These are phyloP conservation scores for Ischnus inquisitorius DNA, from an alignment of 2,888 invertebrate genomes.

Conservation along the genomic window DNA sequence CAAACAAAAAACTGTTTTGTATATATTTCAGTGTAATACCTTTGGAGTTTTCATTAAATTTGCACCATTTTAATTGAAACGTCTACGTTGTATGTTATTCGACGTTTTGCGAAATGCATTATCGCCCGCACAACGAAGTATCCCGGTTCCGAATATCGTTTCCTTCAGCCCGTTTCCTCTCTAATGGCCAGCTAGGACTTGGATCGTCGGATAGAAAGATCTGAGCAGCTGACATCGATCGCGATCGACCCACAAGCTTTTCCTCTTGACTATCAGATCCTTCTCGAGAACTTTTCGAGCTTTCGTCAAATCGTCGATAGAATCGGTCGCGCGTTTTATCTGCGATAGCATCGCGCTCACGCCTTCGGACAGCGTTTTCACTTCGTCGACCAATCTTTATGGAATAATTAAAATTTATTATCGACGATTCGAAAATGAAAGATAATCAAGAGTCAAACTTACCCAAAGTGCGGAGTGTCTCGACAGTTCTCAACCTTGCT, in stretches of 20 bases:
- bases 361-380: slow-evolving; percentile 78
- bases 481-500: slow-evolving; percentile 71
- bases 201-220: slow-evolving; percentile 83
- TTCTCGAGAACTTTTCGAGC: slow-evolving; percentile 81
- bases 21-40: slow-evolving; percentile 78
- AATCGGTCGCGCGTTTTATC: slow-evolving; percentile 81
- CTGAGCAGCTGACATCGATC: slow-evolving; percentile 82
- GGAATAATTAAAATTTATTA: not conserved
- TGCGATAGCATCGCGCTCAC: slow-evolving; percentile 78
- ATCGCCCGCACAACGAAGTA: not conserved
- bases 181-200: slow-evolving; percentile 80
- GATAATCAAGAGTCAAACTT: not conserved
- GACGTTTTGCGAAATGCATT: not conserved
- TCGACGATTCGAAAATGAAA: not conserved
- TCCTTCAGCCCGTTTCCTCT: not conserved
- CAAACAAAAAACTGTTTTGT: slow-evolving; percentile 75
- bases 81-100: slow-evolving; percentile 37
- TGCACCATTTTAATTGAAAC: slow-evolving; percentile 78
- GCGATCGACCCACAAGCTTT: slow-evolving; percentile 83
- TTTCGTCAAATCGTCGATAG: slow-evolving; percentile 77
- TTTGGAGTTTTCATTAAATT: slow-evolving; percentile 81
- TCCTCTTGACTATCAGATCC: slow-evolving; percentile 84
- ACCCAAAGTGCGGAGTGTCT: slow-evolving; percentile 70
- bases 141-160: not conserved
- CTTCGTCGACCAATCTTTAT: slow-evolving; percentile 80